Conservation (phyloP, 2,888 invertebrate species). For the Cryptocephalus primarius region DNA sequence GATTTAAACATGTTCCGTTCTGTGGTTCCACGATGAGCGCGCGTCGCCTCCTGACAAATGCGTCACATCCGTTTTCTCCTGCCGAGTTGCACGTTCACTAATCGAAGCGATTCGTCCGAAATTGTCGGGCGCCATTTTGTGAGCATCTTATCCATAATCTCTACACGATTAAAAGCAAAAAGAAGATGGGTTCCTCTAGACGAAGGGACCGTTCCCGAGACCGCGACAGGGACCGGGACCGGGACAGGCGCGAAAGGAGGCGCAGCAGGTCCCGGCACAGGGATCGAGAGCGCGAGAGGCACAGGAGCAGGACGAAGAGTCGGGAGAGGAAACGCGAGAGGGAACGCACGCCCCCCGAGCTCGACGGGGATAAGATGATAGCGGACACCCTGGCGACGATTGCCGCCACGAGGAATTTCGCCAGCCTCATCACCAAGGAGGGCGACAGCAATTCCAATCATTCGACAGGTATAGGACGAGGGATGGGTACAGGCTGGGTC, state of each 20-base stretch:
- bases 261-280: slow-evolving; percentile 28
- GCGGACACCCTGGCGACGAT: slow-evolving; percentile 40
- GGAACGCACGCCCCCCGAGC: slow-evolving; percentile 27
- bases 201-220: slow-evolving; percentile 43
- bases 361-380: slow-evolving; percentile 38
- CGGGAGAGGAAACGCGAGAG: slow-evolving; percentile 30
- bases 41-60: no score
- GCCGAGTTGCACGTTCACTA: no score
- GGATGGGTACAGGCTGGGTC: not conserved
- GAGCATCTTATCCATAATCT: not conserved
- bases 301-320: slow-evolving; percentile 31
- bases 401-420: slow-evolving; percentile 44
- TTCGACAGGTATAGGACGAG: slow-evolving; percentile 20
- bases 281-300: slow-evolving; percentile 27
- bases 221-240: slow-evolving; percentile 29
- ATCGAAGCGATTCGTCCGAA: no score
- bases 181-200: slow-evolving; percentile 42
- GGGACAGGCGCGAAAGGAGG: slow-evolving; percentile 26
- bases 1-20: no score
- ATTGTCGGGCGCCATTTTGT: slow-evolving; percentile 4
- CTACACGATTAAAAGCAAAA: not conserved
- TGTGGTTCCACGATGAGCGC: no score
- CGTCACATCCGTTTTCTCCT: no score
- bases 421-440: slow-evolving; percentile 31
- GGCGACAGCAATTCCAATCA: slow-evolving; percentile 28